Evolutionary conservation across 2,797 vertebrate genomes (phyloP).

Genomic region (Syndactyla subalaris): DNA sequence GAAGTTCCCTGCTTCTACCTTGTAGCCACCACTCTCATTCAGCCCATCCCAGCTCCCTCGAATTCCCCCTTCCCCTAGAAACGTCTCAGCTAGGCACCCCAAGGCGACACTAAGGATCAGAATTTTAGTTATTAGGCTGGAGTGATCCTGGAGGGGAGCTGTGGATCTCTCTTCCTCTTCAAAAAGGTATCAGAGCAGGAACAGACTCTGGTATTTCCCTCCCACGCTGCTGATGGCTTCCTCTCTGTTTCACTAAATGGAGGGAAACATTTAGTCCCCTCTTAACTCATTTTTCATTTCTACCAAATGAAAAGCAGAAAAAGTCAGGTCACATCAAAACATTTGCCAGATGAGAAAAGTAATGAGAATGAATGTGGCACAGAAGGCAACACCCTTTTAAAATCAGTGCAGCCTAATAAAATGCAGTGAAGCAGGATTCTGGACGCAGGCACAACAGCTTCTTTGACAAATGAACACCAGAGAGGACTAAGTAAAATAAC

Average conservation of each 20-base stretch:
- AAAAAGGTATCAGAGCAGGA: background rate
- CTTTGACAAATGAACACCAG: conserved; percentile 27
- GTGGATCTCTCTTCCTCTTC: background rate
- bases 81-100: background rate
- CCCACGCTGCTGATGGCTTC: background rate
- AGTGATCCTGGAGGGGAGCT: background rate
- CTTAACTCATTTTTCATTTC: background rate
- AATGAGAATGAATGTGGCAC: background rate
- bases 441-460: background rate
- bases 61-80: background rate
- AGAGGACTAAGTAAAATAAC: conserved; percentile 3
- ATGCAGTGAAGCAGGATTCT: background rate
- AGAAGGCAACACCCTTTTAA: background rate
- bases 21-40: background rate
- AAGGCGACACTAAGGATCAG: background rate
- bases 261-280: background rate
- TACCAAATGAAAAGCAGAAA: background rate
- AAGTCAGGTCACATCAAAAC: background rate
- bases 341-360: background rate
- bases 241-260: background rate
- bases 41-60: background rate
- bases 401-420: background rate
- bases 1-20: fast-evolving
- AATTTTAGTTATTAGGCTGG: background rate
- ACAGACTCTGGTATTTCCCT: background rate